Percentiles rank a stretch among this genome's conserved stretches.
Conservation (phyloP, 2,888 invertebrate species). For the Papilio gigon region DNA sequence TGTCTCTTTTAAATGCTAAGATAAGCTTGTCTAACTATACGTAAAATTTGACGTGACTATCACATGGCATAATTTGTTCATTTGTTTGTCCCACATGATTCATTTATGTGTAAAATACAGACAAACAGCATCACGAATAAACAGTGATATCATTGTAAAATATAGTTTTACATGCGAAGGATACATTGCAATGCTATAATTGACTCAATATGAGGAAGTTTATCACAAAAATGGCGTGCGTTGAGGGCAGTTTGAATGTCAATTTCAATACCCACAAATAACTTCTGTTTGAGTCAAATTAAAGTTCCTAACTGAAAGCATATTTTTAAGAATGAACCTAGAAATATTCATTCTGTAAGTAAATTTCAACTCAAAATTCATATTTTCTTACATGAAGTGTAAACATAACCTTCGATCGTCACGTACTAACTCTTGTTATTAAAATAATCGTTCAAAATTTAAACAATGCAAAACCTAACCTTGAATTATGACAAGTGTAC, state of each 20-base stretch:
- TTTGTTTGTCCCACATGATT: constrained; percentile 11
- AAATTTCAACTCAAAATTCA: background rate
- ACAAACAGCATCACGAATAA: constrained; percentile 11
- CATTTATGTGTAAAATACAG: background rate
- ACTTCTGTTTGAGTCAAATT: background rate
- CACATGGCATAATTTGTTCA: background rate
- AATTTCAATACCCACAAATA: background rate
- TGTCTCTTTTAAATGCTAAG: background rate
- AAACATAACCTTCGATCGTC: background rate
- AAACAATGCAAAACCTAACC: constrained; percentile 29
- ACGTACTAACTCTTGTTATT: constrained; percentile 23
- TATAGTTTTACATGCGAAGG: background rate
- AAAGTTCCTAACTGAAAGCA: background rate
- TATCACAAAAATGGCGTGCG: background rate
- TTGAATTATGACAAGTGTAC: constrained; percentile 40
- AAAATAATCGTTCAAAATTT: constrained; percentile 32
- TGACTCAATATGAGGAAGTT: constrained; percentile 10
- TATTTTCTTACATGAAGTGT: background rate
- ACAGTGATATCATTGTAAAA: constrained; percentile 17
- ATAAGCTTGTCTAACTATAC: background rate
- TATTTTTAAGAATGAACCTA: background rate
- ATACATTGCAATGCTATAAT: background rate
- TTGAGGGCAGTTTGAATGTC: background rate
- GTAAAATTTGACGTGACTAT: background rate
- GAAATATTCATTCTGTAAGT: too few relatives aligned